Conservation (phyloP, 2,797 vertebrate species). For the Phrynocephalus vlangalii region DNA sequence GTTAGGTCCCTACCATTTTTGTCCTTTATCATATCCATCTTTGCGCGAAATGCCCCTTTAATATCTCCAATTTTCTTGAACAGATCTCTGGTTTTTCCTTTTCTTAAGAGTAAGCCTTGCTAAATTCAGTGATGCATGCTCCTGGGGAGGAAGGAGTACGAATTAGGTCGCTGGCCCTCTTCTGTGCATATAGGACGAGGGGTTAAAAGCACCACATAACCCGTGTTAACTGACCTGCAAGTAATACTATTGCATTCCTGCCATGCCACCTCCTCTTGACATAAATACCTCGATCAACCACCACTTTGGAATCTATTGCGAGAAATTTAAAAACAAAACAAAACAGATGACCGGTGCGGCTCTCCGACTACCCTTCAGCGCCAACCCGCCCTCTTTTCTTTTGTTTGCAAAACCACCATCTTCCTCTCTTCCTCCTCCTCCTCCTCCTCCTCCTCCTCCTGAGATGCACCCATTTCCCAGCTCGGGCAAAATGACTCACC, state of each 20-base stretch:
- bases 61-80: too few species aligned
- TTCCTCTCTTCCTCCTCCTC: too few species aligned
- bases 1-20: too few species aligned
- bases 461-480: conserved; percentile 34
- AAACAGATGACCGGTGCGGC: neutral
- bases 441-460: too few species aligned
- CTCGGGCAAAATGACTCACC: neutral
- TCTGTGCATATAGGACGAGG: neutral
- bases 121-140: neutral
- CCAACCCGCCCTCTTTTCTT: neutral
- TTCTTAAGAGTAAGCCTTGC: too few species aligned
- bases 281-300: neutral
- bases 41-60: too few species aligned
- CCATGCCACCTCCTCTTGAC: neutral
- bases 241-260: neutral
- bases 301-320: neutral
- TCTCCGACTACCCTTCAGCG: neutral
- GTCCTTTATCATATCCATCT: too few species aligned
- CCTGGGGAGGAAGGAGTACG: too few species aligned
- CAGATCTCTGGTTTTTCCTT: too few species aligned
- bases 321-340: too few species aligned
- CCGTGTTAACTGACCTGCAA: neutral
- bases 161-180: too few species aligned
- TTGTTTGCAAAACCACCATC: neutral
- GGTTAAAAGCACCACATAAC: neutral